Conservation (phyloP, 2,113 vertebrate genomes). For the western clawed frog (Xenopus tropicalis) region DNA sequence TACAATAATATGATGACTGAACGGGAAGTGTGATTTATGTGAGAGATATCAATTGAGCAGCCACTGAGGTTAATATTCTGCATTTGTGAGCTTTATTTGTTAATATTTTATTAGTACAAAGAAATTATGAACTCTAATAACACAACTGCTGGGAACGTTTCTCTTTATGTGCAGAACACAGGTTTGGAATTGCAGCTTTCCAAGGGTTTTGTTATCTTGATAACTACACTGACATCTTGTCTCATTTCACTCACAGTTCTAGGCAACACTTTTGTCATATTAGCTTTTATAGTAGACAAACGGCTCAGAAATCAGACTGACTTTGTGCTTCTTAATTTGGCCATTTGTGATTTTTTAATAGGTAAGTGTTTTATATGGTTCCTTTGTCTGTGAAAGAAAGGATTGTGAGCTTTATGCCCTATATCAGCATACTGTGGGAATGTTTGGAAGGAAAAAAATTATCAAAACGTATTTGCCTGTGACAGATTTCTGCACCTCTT, state of each 20-base stretch:
- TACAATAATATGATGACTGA: too few relatives aligned
- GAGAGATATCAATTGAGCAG: too few relatives aligned
- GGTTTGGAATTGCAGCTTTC: background rate
- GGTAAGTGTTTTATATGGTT: conserved; percentile 8
- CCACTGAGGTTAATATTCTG: too few relatives aligned
- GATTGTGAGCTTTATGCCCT: too few relatives aligned
- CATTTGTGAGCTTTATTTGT: too few relatives aligned
- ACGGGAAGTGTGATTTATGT: too few relatives aligned
- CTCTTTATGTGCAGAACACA: background rate
- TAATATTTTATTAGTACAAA: too few relatives aligned
- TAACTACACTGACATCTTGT: background rate
- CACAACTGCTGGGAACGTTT: background rate
- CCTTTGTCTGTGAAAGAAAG: too few relatives aligned
- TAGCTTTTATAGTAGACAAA: conserved; percentile 20
- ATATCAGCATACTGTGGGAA: too few relatives aligned
- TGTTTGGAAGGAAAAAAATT: too few relatives aligned
- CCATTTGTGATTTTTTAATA: conserved; percentile 34
- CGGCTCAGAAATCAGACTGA: conserved; percentile 19
- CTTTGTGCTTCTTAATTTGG: conserved; percentile 23
- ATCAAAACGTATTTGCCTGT: too few relatives aligned
- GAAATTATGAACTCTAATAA: background rate
- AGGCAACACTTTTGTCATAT: conserved; percentile 21
- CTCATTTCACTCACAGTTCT: conserved; percentile 16
- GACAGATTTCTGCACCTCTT: too few relatives aligned
- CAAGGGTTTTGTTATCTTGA: background rate